Base-by-base conservation (phyloP, 1,140 invertebrate genomes). In the Psix sp. region DNA sequence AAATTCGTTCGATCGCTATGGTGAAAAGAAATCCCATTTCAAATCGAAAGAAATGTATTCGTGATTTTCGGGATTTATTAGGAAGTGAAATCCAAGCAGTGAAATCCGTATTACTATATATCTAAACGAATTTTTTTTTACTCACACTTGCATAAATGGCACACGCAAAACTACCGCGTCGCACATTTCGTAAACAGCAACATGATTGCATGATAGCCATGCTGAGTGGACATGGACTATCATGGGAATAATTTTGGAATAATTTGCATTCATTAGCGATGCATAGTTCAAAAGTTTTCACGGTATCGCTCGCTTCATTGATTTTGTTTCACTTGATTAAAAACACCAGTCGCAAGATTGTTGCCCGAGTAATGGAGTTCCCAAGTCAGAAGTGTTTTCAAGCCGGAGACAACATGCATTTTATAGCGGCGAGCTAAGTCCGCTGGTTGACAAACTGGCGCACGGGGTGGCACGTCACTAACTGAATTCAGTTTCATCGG, bases 191-290 rank as follows among this genome's bases (percentile, higher is more conserved):
- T 92, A 92, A 95, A 77, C 93, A 95, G 82, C 94, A 95, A 82
- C 93, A 95, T 33, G 93, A 93, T 70, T 92, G 90, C 78, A 95
- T 90, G 74, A 95, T 92, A 31, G 93, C 90, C 93, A 94, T 95
- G 72, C 83, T 78, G 70, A 31, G 60, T 43, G 49, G 40, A 82
- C 76, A 82, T 82, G 76, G 77, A 43, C 56, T 57, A 71, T 42
- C 70, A 73, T 73, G 59, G 29, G 72, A 63, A 38, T 33, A 18
- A 7, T 36, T 71, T 43, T 67, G 5, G 6, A 45, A 59, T 16
- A 40, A 46, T 48, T 49, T 29, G 7, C 16, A 43, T 46, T 70
- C 73, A 74, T 63, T 71, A 40, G 38, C 62, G 24, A 52, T 6
- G 31, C 71, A 66, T 70, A 16, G 3, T 35, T 39, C 7, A 24